Evolutionary conservation across 2,113 vertebrate species (phyloP), one percentile per base, ranked within the genome.

Genomic region (Zingel zingel): DNA sequence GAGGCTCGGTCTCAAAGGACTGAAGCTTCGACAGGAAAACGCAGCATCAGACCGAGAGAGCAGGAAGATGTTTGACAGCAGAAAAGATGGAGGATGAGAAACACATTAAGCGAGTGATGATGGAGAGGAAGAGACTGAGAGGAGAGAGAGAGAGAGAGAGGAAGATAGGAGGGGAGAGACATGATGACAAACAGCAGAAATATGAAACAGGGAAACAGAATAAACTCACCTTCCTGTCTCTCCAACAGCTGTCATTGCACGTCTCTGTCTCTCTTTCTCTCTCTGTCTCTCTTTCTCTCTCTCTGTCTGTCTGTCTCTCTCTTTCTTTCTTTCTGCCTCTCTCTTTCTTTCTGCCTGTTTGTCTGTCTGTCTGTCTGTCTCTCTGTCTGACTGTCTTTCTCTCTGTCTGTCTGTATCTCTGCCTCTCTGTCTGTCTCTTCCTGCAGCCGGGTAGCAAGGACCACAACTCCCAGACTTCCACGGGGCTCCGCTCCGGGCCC

Each of bases 391-490:
- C n/a, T 56, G 12, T 25, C n/a, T 7, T 11, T 25, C 54, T 25
- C n/a, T 75, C 48, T 45, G 67, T 36, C 39, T 43, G 27, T 43
- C 36, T 75, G 56, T 53, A 77, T 58, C 47, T 57, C 56, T 45
- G 33, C 1, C 43, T 54, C 33, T 39, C 33, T 25, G n/a, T 0
- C 53, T 57, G 39, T 36, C 73, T 79, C 66, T 59, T 12, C 6
- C 64, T 81, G 27, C 73, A 51, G 85, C 70, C 19, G 6, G 43
- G 30, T 12, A 56, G 25, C 0, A 1, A 53, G 54, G 68, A 90
- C 88, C 3, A 47, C 74, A 4, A 33, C 72, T 90, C 90, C 90
- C 90, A 83, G 82, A 54, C 36, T 90, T 83, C 84, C 79, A 67
- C 66, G 1, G 76, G 74, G 75, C 57, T 21, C 9, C 0, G 11